Evolutionary conservation across 1,140 invertebrate species (phyloP).

Genomic region (Halesus radiatus): DNA sequence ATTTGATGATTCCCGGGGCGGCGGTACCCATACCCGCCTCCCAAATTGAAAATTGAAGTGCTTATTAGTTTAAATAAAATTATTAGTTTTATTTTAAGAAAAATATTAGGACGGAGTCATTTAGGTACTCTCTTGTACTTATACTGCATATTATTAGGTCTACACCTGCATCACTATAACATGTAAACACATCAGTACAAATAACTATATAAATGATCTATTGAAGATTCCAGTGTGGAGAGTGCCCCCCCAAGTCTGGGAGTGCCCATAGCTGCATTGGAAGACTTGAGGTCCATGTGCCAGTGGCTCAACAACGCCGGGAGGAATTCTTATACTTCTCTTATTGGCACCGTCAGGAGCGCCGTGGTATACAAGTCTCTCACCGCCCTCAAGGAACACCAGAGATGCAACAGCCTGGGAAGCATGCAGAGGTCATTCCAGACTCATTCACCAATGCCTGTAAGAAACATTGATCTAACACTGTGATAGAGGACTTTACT

Average conservation of each 20-base stretch:
- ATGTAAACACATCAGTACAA: no score
- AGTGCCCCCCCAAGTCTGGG: slow-evolving; percentile 67
- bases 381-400: slow-evolving; percentile 84
- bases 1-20: no score
- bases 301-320: slow-evolving; percentile 88
- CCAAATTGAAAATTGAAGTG: no score
- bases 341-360: slow-evolving; percentile 85
- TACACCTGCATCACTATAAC: no score
- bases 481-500: no score
- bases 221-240: slow-evolving; percentile 67
- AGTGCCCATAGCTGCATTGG: slow-evolving; percentile 76
- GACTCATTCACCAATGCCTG: slow-evolving; percentile 66
- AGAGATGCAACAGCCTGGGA: slow-evolving; percentile 81
- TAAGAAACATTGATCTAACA: slow-evolving; percentile 51
- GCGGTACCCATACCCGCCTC: no score
- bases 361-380: slow-evolving; percentile 83
- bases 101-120: no score
- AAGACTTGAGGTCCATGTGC: slow-evolving; percentile 84
- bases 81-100: no score
- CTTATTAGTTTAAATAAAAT: no score
- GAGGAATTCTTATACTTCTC: slow-evolving; percentile 83
- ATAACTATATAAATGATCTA: no score
- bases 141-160: no score
- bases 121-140: no score
- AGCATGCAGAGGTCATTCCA: slow-evolving; percentile 62